A percentile compares a stretch with the other conserved stretches of the same genome.
phyloP scores from a whole-genome alignment of 2,797 vertebrate species.

The Microhierax caerulescens region DNA sequence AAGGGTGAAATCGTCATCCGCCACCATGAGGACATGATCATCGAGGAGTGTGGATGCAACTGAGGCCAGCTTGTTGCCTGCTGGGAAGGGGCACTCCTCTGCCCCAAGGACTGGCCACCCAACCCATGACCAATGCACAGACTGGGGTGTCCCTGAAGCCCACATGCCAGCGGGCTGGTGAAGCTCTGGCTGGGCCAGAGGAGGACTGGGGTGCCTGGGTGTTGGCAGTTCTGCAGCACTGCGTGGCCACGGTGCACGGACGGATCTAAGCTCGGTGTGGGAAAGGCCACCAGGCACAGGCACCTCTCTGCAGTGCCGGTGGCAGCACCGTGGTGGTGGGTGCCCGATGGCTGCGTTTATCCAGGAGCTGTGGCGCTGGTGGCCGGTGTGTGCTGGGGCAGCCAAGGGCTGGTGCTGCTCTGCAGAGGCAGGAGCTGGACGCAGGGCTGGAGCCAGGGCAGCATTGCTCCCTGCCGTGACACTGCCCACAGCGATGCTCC shows the following conservation, averaged over 20 bases:
- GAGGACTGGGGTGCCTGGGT: accelerated
- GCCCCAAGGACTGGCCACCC: background rate
- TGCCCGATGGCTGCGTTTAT: accelerated
- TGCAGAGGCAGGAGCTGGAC: background rate
- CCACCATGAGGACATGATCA: slow-evolving; percentile 91
- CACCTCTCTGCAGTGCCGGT: background rate
- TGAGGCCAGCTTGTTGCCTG: slow-evolving; percentile 6
- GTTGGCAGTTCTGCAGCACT: background rate
- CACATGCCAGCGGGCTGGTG: accelerated
- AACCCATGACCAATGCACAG: accelerated
- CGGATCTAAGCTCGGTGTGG: accelerated
- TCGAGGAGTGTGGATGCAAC: slow-evolving; percentile 91
- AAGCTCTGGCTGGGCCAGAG: background rate
- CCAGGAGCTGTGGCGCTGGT: accelerated
- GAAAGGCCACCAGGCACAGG: background rate
- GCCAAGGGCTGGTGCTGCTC: background rate
- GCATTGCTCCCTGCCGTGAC: accelerated
- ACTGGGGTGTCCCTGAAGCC: accelerated
- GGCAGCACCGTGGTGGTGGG: background rate
- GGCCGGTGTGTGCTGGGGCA: background rate
- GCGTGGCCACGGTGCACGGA: accelerated
- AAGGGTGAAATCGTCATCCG: slow-evolving; percentile 79
- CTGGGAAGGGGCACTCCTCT: background rate
- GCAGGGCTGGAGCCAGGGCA: accelerated
- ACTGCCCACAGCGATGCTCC: accelerated